Percentiles rank a stretch among this genome's conserved stretches.
These are phyloP conservation scores for Drosophila picticornis DNA, from an alignment of 2,888 invertebrate genomes.

Conservation along the genomic window DNA sequence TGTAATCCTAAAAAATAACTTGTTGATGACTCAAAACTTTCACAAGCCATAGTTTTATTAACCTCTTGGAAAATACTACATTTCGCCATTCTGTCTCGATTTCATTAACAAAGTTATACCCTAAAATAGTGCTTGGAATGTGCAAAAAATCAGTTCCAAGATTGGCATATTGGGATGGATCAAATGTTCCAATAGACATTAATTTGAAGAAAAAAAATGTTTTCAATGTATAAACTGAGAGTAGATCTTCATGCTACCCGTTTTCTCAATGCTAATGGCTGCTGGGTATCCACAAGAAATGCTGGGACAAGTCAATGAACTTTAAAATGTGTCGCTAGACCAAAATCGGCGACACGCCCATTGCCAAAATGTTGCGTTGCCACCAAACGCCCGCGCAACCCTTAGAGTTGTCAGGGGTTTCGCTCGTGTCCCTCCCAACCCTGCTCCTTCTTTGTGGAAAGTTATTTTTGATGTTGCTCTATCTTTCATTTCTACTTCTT, in stretches of 20 bases:
- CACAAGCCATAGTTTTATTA: neutral
- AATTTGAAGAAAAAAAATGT: too few species aligned
- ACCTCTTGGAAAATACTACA: neutral
- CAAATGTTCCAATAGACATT: too few species aligned
- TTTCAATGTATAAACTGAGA: neutral
- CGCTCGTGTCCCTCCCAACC: neutral
- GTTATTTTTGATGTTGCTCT: conserved; percentile 44
- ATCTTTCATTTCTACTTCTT: conserved; percentile 33
- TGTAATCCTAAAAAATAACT: neutral
- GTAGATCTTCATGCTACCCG: neutral
- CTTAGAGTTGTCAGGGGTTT: conserved; percentile 4
- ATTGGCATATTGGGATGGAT: too few species aligned
- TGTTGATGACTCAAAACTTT: neutral
- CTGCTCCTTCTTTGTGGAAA: conserved; percentile 14
- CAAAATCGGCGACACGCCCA: conserved; percentile 37
- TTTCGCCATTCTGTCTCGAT: neutral
- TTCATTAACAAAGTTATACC: neutral
- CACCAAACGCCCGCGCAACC: conserved; percentile 41
- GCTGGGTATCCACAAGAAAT: conserved; percentile 3
- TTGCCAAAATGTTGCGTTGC: conserved; percentile 25
- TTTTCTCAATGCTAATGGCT: neutral
- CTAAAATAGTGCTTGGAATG: too few species aligned
- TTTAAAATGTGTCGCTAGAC: conserved; percentile 66
- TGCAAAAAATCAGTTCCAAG: too few species aligned
- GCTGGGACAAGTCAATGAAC: conserved; percentile 72